Conservation (phyloP, 2,113 vertebrate species). For the Forbesichthys agassizii region DNA sequence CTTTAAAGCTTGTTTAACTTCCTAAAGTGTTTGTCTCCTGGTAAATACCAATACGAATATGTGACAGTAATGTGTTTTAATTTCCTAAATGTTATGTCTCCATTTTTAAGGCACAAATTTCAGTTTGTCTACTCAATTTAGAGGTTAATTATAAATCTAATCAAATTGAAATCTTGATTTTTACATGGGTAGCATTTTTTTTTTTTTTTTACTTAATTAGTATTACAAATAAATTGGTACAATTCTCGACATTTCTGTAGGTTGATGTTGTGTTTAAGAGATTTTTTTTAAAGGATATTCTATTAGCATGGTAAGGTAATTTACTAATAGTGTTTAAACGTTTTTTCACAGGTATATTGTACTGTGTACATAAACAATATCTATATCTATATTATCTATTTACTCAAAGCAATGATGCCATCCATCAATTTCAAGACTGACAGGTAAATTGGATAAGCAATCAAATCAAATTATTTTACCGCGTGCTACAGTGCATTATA, state of each 20-base stretch:
- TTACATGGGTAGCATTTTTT: constrained; percentile 47
- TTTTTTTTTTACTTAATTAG: constrained; percentile 35
- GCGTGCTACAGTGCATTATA: constrained; percentile 68
- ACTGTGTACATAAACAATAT: constrained; percentile 77
- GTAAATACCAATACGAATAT: constrained; percentile 46
- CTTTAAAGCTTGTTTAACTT: constrained; percentile 56
- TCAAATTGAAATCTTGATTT: constrained; percentile 45
- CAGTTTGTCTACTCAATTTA: constrained; percentile 60
- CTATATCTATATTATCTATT: constrained; percentile 74
- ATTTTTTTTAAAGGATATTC: constrained; percentile 68
- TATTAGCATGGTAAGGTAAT: constrained; percentile 75
- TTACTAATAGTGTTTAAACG: constrained; percentile 68
- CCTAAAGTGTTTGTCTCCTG: constrained; percentile 59
- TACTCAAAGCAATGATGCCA: constrained; percentile 74
- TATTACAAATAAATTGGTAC: constrained; percentile 50
- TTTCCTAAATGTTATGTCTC: constrained; percentile 62
- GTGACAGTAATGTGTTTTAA: constrained; percentile 48
- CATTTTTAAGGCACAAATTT: constrained; percentile 64
- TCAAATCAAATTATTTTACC: constrained; percentile 49
- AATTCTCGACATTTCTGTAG: constrained; percentile 51
- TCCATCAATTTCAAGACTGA: constrained; percentile 58
- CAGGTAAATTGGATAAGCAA: constrained; percentile 57
- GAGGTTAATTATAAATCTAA: constrained; percentile 46
- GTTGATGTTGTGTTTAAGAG: constrained; percentile 68
- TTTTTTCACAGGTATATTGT: constrained; percentile 71